Percentiles rank a stretch among this genome's conserved stretches.
phyloP scores from a whole-genome alignment of 2,113 vertebrate species.

The Ia io region DNA sequence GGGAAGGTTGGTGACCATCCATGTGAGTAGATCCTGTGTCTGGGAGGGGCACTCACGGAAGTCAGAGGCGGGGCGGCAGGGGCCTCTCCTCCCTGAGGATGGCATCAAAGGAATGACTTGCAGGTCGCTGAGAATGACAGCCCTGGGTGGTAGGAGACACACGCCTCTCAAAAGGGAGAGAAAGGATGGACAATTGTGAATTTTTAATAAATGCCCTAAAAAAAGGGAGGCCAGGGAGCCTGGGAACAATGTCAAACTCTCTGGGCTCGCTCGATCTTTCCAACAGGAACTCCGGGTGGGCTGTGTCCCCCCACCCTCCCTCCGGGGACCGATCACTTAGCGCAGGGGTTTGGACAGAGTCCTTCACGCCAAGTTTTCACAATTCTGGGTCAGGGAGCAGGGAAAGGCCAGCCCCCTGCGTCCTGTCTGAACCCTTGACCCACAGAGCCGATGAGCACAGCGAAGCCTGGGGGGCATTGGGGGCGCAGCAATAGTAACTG shows the following conservation, averaged over 20 bases:
- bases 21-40: neutral
- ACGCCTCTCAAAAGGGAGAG: neutral
- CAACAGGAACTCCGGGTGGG: neutral
- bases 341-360: neutral
- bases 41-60: neutral
- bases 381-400: neutral
- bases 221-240: neutral
- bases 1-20: neutral
- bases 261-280: neutral
- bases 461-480: neutral
- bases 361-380: neutral
- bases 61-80: neutral
- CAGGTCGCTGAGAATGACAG: neutral
- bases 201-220: neutral
- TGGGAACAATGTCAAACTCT: neutral
- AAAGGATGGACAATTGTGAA: neutral
- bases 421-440: neutral
- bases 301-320: neutral
- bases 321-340: neutral
- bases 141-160: neutral
- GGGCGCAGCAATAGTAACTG: accelerated
- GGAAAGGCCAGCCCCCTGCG: neutral
- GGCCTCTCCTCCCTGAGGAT: neutral
- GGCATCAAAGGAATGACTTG: neutral
- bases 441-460: neutral